Evolutionary conservation across 2,113 vertebrate genomes (phyloP).

Genomic region (Chaetura pelagica): DNA sequence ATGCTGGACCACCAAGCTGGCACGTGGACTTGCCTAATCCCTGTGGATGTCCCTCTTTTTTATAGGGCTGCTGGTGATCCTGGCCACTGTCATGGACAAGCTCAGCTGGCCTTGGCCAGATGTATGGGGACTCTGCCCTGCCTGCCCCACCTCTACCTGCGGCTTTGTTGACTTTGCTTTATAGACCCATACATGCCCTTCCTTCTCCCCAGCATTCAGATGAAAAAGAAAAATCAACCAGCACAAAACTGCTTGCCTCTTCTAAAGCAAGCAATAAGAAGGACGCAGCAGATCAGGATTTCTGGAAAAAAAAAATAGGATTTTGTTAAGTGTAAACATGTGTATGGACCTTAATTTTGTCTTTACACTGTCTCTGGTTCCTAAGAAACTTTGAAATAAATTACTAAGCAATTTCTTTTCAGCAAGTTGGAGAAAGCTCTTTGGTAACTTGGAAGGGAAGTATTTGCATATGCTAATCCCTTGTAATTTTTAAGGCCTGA

Average conservation of each 20-base stretch:
- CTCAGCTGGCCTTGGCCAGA: background rate
- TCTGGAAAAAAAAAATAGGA: background rate
- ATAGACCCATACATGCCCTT: accelerated
- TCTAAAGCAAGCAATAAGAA: background rate
- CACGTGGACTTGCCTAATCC: background rate
- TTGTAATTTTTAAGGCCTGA: background rate
- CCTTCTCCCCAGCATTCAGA: background rate
- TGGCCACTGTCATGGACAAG: background rate
- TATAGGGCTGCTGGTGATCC: accelerated
- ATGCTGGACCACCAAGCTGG: accelerated
- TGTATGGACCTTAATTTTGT: background rate
- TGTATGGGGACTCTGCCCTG: accelerated
- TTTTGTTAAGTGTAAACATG: background rate
- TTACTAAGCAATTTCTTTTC: background rate
- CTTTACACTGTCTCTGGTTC: too few relatives aligned
- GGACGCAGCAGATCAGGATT: background rate
- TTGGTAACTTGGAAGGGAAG: background rate
- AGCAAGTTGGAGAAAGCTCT: accelerated
- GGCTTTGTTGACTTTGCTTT: background rate
- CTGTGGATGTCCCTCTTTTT: accelerated
- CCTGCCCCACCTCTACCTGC: background rate
- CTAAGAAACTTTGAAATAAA: background rate
- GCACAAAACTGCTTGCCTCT: background rate
- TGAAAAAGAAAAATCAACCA: background rate
- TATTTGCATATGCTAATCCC: background rate